Percentiles rank a stretch among this genome's conserved stretches.
Conservation (phyloP, 2,888 invertebrate genomes). For the Plebejus argus region DNA sequence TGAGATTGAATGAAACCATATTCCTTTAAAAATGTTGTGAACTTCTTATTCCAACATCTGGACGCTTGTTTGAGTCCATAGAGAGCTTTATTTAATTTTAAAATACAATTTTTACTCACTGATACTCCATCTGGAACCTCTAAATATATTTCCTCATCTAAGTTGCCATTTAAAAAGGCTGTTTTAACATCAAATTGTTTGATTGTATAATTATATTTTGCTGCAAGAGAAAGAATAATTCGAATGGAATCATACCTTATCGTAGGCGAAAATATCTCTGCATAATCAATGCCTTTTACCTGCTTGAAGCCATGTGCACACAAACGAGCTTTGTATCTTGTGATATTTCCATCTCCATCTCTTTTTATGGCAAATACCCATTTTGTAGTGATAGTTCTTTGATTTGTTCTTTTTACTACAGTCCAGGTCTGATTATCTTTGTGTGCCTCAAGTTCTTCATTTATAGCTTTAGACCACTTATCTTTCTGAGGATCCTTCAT, state of each 20-base stretch:
- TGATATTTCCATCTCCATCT: slow-evolving; percentile 35
- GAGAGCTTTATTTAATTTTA: slow-evolving; percentile 43
- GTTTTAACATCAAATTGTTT: slow-evolving; percentile 43
- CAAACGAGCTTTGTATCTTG: slow-evolving; percentile 40
- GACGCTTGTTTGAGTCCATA: slow-evolving; percentile 34
- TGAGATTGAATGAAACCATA: slow-evolving; percentile 43
- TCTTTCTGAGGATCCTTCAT: slow-evolving; percentile 39
- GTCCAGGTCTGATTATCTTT: slow-evolving; percentile 45
- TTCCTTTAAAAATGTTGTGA: slow-evolving; percentile 38
- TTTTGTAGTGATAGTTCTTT: slow-evolving; percentile 43
- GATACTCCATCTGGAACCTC: slow-evolving; percentile 40
- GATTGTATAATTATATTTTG: slow-evolving; percentile 36
- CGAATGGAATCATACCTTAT: slow-evolving; percentile 30
- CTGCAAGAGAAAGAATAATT: slow-evolving; percentile 32
- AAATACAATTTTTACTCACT: slow-evolving; percentile 24
- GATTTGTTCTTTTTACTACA: slow-evolving; percentile 35
- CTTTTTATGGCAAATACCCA: slow-evolving; percentile 46
- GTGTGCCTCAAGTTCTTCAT: slow-evolving; percentile 42
- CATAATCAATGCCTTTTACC: slow-evolving; percentile 40
- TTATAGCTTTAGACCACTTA: slow-evolving; percentile 42
- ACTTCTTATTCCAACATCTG: slow-evolving; percentile 34
- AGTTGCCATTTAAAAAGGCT: slow-evolving; percentile 44
- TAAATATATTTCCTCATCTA: slow-evolving; percentile 44
- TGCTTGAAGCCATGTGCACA: slow-evolving; percentile 43
- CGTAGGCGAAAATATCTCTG: slow-evolving; percentile 43